Evolutionary conservation across 1,140 invertebrate genomes (phyloP), one percentile per base, ranked within the genome.

Genomic region (Zaprionus kolodkinae): DNA sequence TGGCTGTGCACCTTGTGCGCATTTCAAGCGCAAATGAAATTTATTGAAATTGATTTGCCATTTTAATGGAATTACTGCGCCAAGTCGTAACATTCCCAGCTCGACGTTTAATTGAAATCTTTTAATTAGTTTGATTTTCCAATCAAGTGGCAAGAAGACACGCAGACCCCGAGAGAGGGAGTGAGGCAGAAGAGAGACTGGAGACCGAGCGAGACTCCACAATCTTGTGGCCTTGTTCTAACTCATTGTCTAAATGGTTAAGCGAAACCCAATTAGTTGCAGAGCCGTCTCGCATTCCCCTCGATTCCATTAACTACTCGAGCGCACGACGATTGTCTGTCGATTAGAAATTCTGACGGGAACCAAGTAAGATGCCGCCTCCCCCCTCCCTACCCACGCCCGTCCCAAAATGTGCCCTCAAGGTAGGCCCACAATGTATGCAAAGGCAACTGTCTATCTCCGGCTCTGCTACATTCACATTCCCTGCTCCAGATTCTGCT

Each of bases 101-200:
- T 83, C 78, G 59, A 73, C 81, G 64, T 89, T 91, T 91, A 91
- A 91, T 91, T 91, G 88, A 91, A 91, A 91, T 91, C 84, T 88
- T 91, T 91, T 91, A 91, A 91, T 91, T 91, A 91, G 88, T 89
- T 91, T 91, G 88, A 91, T 91, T 91, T 90, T 90, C 79, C 87
- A 90, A 90, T 90, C 86, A 90, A 90, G 87, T 82, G 81, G 76
- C 68, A 76, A 48, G 63, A 60, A 72, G 82, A 84, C 67, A 81
- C 63, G 66, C 66, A 78, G 43, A 38, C n/a, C 35, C 1, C 40
- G 33, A 38, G 27, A 62, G 25, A 21, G 11, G 35, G 45, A 36
- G 21, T 25, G 61, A n/a, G 60, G 36, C 2, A 27, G 33, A 17
- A 17, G 27, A 12, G 43, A 72, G 59, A 50, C 36, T 60, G 63